These are phyloP conservation scores for Camarhynchus parvulus DNA, from an alignment of 2,113 vertebrate genomes.

Conservation along the genomic window DNA sequence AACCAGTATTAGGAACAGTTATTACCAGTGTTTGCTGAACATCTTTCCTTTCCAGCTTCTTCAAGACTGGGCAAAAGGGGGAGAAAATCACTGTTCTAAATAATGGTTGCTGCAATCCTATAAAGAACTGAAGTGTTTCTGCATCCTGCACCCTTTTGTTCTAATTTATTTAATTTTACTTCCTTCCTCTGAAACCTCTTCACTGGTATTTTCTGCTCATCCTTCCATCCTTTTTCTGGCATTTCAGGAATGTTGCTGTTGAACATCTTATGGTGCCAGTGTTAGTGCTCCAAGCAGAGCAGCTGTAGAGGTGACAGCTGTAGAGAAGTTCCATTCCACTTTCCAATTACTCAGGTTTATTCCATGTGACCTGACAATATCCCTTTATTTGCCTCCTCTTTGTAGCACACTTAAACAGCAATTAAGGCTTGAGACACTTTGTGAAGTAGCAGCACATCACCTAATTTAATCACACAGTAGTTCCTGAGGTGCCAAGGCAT, in stretches of 20 bases:
- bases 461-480: neutral
- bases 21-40: neutral
- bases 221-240: neutral
- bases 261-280: neutral
- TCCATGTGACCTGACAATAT: neutral
- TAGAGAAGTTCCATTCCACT: neutral
- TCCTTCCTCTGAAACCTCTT: neutral
- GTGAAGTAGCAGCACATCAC: neutral
- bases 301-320: neutral
- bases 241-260: neutral
- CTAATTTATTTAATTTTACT: neutral
- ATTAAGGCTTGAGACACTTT: neutral
- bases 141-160: neutral
- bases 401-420: neutral
- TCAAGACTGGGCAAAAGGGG: neutral
- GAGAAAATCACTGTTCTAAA: neutral
- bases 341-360: neutral
- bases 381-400: neutral
- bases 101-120: neutral
- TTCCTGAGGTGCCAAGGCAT: neutral
- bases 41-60: neutral
- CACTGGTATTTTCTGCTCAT: neutral
- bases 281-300: neutral
- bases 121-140: neutral
- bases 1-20: neutral